phyloP scores from a whole-genome alignment of 2,113 vertebrate species.

The Heteronetta atricapilla region DNA sequence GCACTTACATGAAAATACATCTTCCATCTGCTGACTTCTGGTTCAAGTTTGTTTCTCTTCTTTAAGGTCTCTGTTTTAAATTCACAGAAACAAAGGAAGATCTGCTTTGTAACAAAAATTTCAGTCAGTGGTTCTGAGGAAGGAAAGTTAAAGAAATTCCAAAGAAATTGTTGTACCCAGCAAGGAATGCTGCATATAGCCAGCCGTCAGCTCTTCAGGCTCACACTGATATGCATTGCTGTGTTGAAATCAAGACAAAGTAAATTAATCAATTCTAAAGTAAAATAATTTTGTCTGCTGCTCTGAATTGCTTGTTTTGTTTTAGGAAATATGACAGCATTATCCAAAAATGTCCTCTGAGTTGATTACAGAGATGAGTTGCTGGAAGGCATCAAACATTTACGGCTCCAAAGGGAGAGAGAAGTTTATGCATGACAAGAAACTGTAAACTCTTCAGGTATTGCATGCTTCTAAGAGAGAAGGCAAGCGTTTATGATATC shows the following conservation, averaged over 20 bases:
- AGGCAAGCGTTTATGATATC: not conserved
- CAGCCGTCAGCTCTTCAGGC: not conserved
- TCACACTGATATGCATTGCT: not conserved
- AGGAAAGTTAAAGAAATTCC: not conserved
- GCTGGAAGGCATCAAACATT: constrained; percentile 28
- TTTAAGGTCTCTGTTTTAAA: not conserved
- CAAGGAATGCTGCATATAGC: not conserved
- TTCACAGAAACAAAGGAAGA: not conserved
- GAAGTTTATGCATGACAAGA: not conserved
- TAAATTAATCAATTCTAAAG: constrained; percentile 20
- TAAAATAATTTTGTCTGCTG: constrained; percentile 15
- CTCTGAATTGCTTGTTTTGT: constrained; percentile 51
- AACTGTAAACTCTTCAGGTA: not conserved
- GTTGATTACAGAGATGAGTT: not conserved
- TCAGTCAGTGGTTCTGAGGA: not conserved
- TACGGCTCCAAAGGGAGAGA: not conserved
- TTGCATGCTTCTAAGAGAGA: not conserved
- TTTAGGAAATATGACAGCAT: constrained; percentile 53
- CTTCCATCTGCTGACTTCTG: not conserved
- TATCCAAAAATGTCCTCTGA: constrained; percentile 20
- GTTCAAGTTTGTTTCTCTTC: not conserved
- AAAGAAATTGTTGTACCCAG: constrained; percentile 18
- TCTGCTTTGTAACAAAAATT: not conserved
- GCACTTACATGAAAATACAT: not conserved
- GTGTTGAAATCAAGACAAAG: not conserved